Evolutionary conservation across 2,888 invertebrate genomes (phyloP).

Genomic region (Pyrrhia umbra): DNA sequence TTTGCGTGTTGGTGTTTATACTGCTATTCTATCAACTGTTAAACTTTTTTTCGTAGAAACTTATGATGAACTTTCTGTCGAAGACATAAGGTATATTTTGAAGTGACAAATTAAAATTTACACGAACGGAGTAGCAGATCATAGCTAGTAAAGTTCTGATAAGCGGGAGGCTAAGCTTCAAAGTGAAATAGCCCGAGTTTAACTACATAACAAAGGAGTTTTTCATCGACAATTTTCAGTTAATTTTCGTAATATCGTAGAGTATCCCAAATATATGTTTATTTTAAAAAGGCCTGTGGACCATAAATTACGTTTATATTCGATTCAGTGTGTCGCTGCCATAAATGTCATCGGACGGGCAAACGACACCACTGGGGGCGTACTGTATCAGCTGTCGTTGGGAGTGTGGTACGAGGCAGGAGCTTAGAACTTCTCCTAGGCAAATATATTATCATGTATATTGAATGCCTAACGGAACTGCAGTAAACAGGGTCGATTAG

Average conservation of each 20-base stretch:
- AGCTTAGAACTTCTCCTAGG: not conserved
- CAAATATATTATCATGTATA: no score
- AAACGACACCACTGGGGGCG: slow-evolving; percentile 76
- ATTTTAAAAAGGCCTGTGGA: slow-evolving; percentile 57
- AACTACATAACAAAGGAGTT: not conserved
- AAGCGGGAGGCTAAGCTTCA: not conserved
- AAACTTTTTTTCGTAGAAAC: no score
- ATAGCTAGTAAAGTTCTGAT: not conserved
- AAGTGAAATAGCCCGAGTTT: not conserved
- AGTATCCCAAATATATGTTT: slow-evolving; percentile 36
- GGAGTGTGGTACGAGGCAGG: slow-evolving; percentile 36
- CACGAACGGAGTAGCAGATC: not conserved
- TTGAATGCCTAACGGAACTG: no score
- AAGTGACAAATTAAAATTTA: no score
- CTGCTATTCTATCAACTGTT: no score
- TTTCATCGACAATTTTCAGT: slow-evolving; percentile 19
- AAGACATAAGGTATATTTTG: no score
- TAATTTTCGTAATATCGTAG: slow-evolving; percentile 37
- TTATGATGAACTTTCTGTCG: no score
- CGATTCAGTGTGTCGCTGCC: slow-evolving; percentile 67
- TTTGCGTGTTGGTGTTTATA: no score
- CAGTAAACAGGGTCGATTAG: no score
- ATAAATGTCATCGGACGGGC: slow-evolving; percentile 79
- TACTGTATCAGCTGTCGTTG: slow-evolving; percentile 72
- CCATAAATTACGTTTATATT: slow-evolving; percentile 74